phyloP scores from a whole-genome alignment of 2,888 invertebrate species.

The Sinopyrophorus schimmeli region DNA sequence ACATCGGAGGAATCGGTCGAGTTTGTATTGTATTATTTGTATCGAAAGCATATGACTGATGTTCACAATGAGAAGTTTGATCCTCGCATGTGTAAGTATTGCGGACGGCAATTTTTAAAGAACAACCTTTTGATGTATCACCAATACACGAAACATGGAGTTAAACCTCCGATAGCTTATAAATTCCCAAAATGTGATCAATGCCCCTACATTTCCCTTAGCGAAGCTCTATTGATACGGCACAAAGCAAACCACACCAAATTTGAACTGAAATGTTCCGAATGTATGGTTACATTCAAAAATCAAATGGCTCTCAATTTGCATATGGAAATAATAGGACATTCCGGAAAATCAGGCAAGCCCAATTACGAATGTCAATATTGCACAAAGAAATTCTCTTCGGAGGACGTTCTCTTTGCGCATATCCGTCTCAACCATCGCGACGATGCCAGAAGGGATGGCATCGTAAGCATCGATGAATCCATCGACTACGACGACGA shows the following conservation, averaged over 20 bases:
- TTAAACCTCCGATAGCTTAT: conserved; percentile 68
- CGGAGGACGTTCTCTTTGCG: conserved; percentile 70
- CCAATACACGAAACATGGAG: conserved; percentile 76
- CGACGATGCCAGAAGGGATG: conserved; percentile 66
- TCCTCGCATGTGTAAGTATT: conserved; percentile 78
- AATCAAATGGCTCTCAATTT: conserved; percentile 53
- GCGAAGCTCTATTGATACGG: conserved; percentile 68
- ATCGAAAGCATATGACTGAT: conserved; percentile 79
- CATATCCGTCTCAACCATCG: conserved; percentile 71
- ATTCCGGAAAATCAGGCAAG: conserved; percentile 48
- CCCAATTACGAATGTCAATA: conserved; percentile 66
- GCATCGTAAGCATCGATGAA: conserved; percentile 62
- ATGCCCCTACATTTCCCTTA: conserved; percentile 77
- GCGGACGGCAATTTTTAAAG: conserved; percentile 76
- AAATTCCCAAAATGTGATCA: conserved; percentile 78
- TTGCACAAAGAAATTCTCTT: conserved; percentile 73
- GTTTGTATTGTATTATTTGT: conserved; percentile 78
- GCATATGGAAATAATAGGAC: conserved; percentile 64
- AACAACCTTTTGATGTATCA: conserved; percentile 78
- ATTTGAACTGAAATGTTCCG: conserved; percentile 58
- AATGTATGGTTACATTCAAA: conserved; percentile 61
- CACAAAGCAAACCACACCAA: conserved; percentile 70
- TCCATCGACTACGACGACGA: conserved; percentile 58
- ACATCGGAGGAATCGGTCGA: conserved; percentile 65
- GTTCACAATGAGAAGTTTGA: conserved; percentile 79